Evolutionary conservation across 1,140 invertebrate genomes (phyloP).

Genomic region (Drosophila equinoxialis): DNA sequence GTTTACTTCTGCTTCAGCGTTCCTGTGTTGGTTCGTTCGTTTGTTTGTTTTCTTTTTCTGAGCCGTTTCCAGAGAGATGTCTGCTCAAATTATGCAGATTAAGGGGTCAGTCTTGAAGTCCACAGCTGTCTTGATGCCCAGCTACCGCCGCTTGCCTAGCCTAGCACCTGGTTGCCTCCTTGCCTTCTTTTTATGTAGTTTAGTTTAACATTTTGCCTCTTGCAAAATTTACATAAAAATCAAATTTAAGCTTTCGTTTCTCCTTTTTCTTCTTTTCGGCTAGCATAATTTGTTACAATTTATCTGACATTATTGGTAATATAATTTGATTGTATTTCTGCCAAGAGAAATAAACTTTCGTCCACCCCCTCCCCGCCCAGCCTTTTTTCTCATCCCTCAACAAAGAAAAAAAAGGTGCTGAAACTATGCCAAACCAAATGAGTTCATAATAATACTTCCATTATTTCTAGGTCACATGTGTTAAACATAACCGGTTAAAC

Average conservation of each 20-base stretch:
- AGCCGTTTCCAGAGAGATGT: conserved; percentile 17
- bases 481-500: conserved; percentile 3
- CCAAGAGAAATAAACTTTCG: conserved; percentile 11
- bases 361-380: background rate
- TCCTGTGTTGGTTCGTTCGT: conserved; percentile 1
- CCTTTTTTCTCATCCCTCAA: background rate
- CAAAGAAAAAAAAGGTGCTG: conserved; percentile 21
- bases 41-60: conserved; percentile 14
- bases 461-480: conserved; percentile 4
- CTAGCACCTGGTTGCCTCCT: conserved; percentile 52
- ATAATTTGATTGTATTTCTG: conserved; percentile 71
- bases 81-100: conserved; percentile 77
- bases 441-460: conserved; percentile 56
- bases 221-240: conserved; percentile 67
- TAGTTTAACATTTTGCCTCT: conserved; percentile 34
- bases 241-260: conserved; percentile 69
- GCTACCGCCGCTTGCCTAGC: background rate
- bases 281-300: conserved; percentile 63
- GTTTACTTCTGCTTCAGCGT: background rate
- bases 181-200: conserved; percentile 27
- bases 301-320: conserved; percentile 43
- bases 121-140: conserved; percentile 30
- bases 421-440: conserved; percentile 41
- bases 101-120: conserved; percentile 60
- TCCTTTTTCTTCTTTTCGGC: background rate